These are phyloP conservation scores for Phrixothrix hirtus DNA, from an alignment of 2,888 invertebrate genomes.

Conservation along the genomic window DNA sequence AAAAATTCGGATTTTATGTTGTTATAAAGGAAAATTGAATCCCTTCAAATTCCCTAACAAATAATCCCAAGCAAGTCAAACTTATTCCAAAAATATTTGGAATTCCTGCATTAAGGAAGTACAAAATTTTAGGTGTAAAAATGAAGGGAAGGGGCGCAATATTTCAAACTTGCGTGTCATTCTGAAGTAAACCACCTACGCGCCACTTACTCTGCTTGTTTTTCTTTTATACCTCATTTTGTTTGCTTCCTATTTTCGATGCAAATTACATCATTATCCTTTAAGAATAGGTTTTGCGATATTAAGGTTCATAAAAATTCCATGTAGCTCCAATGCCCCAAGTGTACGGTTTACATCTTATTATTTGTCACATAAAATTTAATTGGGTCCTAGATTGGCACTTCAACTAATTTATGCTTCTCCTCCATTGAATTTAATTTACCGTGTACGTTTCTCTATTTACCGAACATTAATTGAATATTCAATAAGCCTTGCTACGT, in stretches of 20 bases:
- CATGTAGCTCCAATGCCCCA: conserved; percentile 15
- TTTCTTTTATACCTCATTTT: conserved; percentile 25
- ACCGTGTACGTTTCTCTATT: background rate
- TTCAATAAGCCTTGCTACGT: background rate
- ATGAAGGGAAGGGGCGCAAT: background rate
- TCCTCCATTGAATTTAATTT: background rate
- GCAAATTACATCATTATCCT: conserved; percentile 35
- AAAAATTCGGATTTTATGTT: conserved; percentile 17
- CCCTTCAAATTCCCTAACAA: conserved; percentile 2
- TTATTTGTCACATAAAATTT: conserved; percentile 28
- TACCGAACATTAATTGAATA: background rate
- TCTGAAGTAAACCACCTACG: background rate
- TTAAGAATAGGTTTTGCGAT: conserved; percentile 29
- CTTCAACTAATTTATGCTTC: conserved; percentile 13
- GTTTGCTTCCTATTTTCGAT: conserved; percentile 33
- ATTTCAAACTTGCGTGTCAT: background rate
- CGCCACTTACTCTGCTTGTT: conserved; percentile 6
- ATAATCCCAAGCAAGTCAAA: no score
- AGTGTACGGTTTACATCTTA: conserved; percentile 29
- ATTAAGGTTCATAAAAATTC: conserved; percentile 27
- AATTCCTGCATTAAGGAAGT: no score
- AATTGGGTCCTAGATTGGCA: conserved; percentile 27
- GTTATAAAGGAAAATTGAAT: conserved; percentile 16
- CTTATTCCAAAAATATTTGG: no score
- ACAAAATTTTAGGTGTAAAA: no score